Evolutionary conservation across 2,888 invertebrate genomes (phyloP), one percentile per base, ranked within the genome.

Genomic region (Escarpia spicata): DNA sequence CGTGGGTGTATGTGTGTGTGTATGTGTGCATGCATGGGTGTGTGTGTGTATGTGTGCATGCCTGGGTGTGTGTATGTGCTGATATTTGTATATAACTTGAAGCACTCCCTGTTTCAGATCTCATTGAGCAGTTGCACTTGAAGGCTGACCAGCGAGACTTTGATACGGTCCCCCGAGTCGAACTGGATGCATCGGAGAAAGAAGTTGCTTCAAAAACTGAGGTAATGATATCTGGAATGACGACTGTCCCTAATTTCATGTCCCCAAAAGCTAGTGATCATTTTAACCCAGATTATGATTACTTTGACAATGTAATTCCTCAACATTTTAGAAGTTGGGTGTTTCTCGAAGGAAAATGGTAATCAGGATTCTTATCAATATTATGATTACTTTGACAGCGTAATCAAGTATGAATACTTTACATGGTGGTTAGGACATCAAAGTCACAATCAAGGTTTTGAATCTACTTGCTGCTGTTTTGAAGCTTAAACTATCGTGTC

Each of bases 201-300:
- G 75, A 75, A 75, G n/a, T 75, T n/a, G 75, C 75, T 26, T 75
- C 75, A 75, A 75, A 75, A 75, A 75, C 75, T 75, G 75, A 75
- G 75, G 75, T 75, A 75, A 75, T 75, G 75, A 75, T 26, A n/a
- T 75, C 26, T 75, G 75, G 19, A 75, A 75, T 6, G 75, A 0
- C 19, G 75, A 2, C 75, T 26, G 75, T 75, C 26, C 19, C 3
- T 26, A 75, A 75, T 75, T 2, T 19, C 75, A 26, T 75, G 75
- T 15, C 75, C 75, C 75, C 26, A 75, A n/a, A 26, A 75, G 26
- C 75, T 19, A 75, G 26, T 75, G 6, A 26, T 75, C 75, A 37
- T 37, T 37, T 37, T 37, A 75, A 75, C 3, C 19, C n/a, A 75
- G n/a, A 26, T 75, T 37, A 37, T 37, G 37, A 37, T 37, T 37